Evolutionary conservation across 2,888 invertebrate species (phyloP).

Genomic region (Pseudococcus viburni): DNA sequence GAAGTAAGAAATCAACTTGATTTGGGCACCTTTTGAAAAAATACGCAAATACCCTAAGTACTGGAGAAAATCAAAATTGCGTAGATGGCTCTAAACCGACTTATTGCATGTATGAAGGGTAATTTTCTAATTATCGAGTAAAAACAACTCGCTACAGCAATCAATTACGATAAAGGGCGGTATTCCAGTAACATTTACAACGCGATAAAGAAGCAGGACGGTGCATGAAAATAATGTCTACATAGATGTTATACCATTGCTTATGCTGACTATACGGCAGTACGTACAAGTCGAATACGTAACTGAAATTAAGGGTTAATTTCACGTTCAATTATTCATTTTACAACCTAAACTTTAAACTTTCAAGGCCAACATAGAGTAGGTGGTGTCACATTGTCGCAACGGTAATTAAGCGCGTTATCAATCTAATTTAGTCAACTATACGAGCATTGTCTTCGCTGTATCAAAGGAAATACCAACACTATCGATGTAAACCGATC

Average conservation of each 20-base stretch:
- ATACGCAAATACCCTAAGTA: no score
- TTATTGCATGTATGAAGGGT: not conserved
- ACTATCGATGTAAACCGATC: conserved; percentile 12
- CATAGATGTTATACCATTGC: not conserved
- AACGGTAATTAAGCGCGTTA: conserved; percentile 24
- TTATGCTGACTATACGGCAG: not conserved
- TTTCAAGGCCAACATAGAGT: conserved; percentile 16
- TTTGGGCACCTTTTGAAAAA: no score
- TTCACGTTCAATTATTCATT: conserved; percentile 49
- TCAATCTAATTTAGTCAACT: conserved; percentile 21
- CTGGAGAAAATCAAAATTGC: no score
- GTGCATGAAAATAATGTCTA: not conserved
- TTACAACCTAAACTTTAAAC: conserved; percentile 32
- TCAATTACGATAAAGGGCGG: conserved; percentile 2
- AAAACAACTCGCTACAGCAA: not conserved
- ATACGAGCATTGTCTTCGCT: not conserved
- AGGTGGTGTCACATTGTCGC: conserved; percentile 33
- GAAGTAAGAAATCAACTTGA: no score
- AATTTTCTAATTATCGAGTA: conserved; percentile 20
- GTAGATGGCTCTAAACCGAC: no score
- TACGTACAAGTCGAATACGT: not conserved
- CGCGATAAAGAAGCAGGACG: not conserved
- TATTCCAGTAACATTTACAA: conserved; percentile 10
- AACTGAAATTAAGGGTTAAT: conserved; percentile 44
- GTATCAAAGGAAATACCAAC: not conserved